Percentiles rank a stretch among this genome's conserved stretches.
Conservation (phyloP, 1,140 invertebrate genomes). For the Drosophila repletoides region DNA sequence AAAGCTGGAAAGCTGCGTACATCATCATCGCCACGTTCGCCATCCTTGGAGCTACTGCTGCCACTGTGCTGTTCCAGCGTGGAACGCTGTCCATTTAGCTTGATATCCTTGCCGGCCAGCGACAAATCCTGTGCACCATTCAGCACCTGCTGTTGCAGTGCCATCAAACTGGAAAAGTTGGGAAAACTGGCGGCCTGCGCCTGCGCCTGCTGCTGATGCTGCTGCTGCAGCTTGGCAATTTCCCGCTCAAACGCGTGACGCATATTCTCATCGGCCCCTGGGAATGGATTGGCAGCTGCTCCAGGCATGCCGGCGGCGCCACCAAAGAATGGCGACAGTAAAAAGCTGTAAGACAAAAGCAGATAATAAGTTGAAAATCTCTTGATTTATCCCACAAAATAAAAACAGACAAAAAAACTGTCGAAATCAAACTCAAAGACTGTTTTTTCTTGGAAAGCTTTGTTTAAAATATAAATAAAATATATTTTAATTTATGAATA, state of each 20-base stretch:
- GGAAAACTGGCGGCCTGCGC: slow-evolving; percentile 84
- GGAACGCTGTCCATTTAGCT: slow-evolving; percentile 86
- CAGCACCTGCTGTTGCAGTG: slow-evolving; percentile 88
- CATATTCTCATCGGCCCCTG: slow-evolving; percentile 89
- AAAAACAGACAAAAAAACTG: not conserved
- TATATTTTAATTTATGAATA: too few species aligned
- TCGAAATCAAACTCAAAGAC: not conserved
- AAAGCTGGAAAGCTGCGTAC: slow-evolving; percentile 72
- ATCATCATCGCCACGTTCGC: slow-evolving; percentile 61
- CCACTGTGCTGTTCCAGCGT: slow-evolving; percentile 54
- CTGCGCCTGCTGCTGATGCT: slow-evolving; percentile 83
- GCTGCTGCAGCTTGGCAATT: slow-evolving; percentile 91
- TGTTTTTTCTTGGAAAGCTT: too few species aligned
- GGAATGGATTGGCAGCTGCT: slow-evolving; percentile 84
- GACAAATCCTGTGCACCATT: slow-evolving; percentile 91
- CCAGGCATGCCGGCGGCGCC: slow-evolving; percentile 84
- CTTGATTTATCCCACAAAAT: too few species aligned
- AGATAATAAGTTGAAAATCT: too few species aligned
- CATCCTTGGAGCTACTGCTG: slow-evolving; percentile 63
- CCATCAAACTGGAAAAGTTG: slow-evolving; percentile 85
- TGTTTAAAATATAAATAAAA: not conserved
- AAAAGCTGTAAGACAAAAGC: slow-evolving; percentile 83
- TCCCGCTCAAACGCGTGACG: slow-evolving; percentile 94
- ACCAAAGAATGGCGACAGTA: slow-evolving; percentile 92
- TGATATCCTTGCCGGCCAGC: slow-evolving; percentile 87